These are phyloP conservation scores for Ophion ellenae DNA, from an alignment of 2,888 invertebrate species.

Conservation along the genomic window DNA sequence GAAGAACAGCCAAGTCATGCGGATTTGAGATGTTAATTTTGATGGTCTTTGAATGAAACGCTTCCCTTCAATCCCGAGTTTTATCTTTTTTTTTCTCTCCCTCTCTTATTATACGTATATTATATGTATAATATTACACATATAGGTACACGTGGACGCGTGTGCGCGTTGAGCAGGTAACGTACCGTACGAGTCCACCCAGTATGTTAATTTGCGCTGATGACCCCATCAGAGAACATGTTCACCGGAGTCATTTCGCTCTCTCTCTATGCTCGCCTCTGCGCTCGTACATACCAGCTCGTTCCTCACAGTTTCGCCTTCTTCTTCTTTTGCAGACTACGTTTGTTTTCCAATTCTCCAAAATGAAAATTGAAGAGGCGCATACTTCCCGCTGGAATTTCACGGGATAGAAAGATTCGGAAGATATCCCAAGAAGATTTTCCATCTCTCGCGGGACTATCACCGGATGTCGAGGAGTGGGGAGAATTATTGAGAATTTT, in stretches of 20 bases:
- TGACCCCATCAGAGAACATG: constrained; percentile 83
- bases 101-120: not conserved
- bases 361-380: not conserved
- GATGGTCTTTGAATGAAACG: too few species aligned
- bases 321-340: constrained; percentile 29
- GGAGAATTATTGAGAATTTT: constrained; percentile 13
- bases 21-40: not conserved
- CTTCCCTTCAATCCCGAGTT: not conserved
- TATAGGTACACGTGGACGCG: not conserved
- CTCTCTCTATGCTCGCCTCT: constrained; percentile 20
- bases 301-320: constrained; percentile 45
- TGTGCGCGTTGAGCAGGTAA: constrained; percentile 35
- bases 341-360: not conserved
- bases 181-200: constrained; percentile 71
- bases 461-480: not conserved
- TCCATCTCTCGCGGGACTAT: not conserved
- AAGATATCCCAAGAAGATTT: not conserved
- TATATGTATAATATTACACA: not conserved
- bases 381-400: not conserved
- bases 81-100: not conserved
- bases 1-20: too few species aligned
- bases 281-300: constrained; percentile 23
- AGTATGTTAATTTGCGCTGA: constrained; percentile 83
- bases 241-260: constrained; percentile 64
- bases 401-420: not conserved